These are phyloP conservation scores for Epizoanthus scotinus DNA, from an alignment of 92 coral and sea anemone species.

Conservation along the genomic window DNA sequence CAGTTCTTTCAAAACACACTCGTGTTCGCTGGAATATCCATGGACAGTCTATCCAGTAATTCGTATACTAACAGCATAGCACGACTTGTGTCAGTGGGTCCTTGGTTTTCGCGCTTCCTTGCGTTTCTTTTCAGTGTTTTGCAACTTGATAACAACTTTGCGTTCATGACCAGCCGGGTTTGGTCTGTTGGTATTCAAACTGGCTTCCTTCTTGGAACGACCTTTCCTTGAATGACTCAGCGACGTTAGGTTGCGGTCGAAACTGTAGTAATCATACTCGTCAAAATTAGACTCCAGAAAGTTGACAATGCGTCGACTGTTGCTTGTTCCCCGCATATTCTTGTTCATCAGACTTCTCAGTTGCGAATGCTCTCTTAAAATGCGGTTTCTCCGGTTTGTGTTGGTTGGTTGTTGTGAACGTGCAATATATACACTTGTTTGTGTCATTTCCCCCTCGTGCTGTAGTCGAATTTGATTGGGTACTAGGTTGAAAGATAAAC, in stretches of 20 bases:
- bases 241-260: slow-evolving; percentile 53
- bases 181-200: slow-evolving; percentile 82
- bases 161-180: slow-evolving; percentile 92
- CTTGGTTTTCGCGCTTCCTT: slow-evolving; percentile 15
- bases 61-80: not conserved
- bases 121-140: slow-evolving; percentile 84
- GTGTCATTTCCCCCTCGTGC: not conserved
- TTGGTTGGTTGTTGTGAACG: not conserved
- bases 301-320: slow-evolving; percentile 55
- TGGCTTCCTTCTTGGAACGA: slow-evolving; percentile 78
- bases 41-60: not conserved
- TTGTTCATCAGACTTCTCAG: not conserved
- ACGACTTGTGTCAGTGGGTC: too few relatives aligned
- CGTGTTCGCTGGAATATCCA: too few relatives aligned
- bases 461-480: not conserved
- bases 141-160: slow-evolving; percentile 70
- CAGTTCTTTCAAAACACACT: too few relatives aligned
- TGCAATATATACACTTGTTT: not conserved
- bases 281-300: slow-evolving; percentile 70
- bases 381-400: not conserved
- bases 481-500: not conserved
- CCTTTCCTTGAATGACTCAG: slow-evolving; percentile 81
- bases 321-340: slow-evolving; percentile 67
- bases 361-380: not conserved
- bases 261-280: slow-evolving; percentile 85